Evolutionary conservation across 2,888 invertebrate species (phyloP).

Genomic region (Andrena marginata): DNA sequence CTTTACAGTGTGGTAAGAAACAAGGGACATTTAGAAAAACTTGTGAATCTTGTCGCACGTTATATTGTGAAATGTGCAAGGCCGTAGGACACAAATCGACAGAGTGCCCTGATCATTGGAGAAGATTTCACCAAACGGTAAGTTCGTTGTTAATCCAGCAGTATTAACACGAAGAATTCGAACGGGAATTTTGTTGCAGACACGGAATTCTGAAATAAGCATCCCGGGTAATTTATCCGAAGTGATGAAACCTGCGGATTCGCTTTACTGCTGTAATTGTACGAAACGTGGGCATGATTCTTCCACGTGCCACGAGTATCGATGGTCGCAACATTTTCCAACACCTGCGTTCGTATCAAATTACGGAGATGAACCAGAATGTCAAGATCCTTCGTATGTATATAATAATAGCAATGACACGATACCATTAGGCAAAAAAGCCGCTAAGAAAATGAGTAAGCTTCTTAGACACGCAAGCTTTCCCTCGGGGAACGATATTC

Average conservation of each 20-base stretch:
- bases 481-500: not conserved
- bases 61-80: constrained; percentile 88
- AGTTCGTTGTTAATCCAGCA: constrained; percentile 61
- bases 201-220: constrained; percentile 77
- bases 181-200: constrained; percentile 68
- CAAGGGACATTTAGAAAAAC: constrained; percentile 81
- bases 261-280: constrained; percentile 85
- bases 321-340: constrained; percentile 80
- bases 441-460: not conserved
- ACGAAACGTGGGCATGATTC: constrained; percentile 84
- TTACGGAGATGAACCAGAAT: constrained; percentile 72
- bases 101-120: constrained; percentile 91
- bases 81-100: constrained; percentile 88
- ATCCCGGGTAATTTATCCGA: constrained; percentile 71
- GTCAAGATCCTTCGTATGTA: not conserved
- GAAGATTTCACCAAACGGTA: constrained; percentile 91
- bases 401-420: not conserved
- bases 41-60: constrained; percentile 86
- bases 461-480: not conserved
- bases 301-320: constrained; percentile 74
- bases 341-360: constrained; percentile 76
- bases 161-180: not conserved
- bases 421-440: constrained; percentile 5
- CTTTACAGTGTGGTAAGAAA: constrained; percentile 88
- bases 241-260: constrained; percentile 79